Evolutionary conservation across 2,888 invertebrate genomes (phyloP).

Genomic region (Enoplolaimus lenunculus): DNA sequence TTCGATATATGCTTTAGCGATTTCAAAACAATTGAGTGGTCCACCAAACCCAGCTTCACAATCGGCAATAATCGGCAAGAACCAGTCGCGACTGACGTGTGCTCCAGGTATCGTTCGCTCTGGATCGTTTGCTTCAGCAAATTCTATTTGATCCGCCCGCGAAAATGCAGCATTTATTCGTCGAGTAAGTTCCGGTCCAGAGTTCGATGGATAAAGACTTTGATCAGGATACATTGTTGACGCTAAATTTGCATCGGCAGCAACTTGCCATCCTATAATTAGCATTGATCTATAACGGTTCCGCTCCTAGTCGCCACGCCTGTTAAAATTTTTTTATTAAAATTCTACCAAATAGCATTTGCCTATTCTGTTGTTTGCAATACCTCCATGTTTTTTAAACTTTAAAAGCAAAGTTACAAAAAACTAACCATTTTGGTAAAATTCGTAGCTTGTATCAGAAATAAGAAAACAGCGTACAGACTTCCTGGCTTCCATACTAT

Average conservation of each 20-base stretch:
- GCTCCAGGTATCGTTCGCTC: not conserved
- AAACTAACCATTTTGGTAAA: too few species aligned
- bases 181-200: slow-evolving; percentile 39
- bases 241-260: slow-evolving; percentile 41
- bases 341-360: too few species aligned
- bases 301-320: too few species aligned
- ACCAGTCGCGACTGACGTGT: slow-evolving; percentile 27
- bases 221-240: slow-evolving; percentile 42
- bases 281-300: too few species aligned
- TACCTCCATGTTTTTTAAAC: too few species aligned
- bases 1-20: slow-evolving; percentile 41
- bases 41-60: slow-evolving; percentile 43
- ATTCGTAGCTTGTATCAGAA: too few species aligned
- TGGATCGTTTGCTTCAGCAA: slow-evolving; percentile 26
- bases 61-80: slow-evolving; percentile 41
- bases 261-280: slow-evolving; percentile 42
- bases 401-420: too few species aligned
- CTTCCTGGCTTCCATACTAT: too few species aligned
- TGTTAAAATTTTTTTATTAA: not conserved
- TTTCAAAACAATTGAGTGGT: slow-evolving; percentile 41
- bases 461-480: too few species aligned
- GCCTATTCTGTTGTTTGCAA: too few species aligned
- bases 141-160: slow-evolving; percentile 38
- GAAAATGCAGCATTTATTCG: slow-evolving; percentile 39
- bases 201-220: slow-evolving; percentile 41